A percentile compares a stretch with the other conserved stretches of the same genome.
phyloP scores from a whole-genome alignment of 1,140 invertebrate species.

The Nasonia giraulti region DNA sequence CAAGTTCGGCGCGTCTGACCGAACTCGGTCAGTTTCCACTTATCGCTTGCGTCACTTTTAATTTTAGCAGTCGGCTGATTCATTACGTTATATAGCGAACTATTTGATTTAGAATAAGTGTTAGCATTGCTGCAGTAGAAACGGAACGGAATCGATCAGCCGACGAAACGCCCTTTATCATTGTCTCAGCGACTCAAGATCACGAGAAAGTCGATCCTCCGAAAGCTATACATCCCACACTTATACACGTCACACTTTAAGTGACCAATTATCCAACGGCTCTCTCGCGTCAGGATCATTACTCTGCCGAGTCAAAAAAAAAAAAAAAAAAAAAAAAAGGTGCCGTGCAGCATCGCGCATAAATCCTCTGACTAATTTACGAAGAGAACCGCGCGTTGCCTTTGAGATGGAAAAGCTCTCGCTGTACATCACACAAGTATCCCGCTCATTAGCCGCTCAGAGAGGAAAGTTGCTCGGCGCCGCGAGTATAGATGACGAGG shows the following conservation, averaged over 20 bases:
- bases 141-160: not conserved
- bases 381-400: not conserved
- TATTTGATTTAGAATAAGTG: too few relatives aligned
- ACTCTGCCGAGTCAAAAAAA: not conserved
- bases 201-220: too few relatives aligned
- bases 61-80: too few relatives aligned
- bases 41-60: too few relatives aligned
- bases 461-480: not conserved
- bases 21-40: too few relatives aligned
- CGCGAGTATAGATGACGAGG: not conserved
- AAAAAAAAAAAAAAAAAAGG: not conserved
- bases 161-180: not conserved
- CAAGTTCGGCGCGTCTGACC: too few relatives aligned
- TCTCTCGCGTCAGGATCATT: not conserved
- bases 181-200: too few relatives aligned
- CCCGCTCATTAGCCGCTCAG: not conserved
- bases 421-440: not conserved
- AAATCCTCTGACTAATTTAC: not conserved
- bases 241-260: too few relatives aligned
- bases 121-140: not conserved
- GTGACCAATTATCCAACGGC: too few relatives aligned
- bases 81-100: too few relatives aligned
- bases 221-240: too few relatives aligned
- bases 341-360: not conserved
- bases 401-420: not conserved